These are phyloP conservation scores for Lycocerus yunnanus DNA, from an alignment of 2,888 invertebrate species.

Conservation along the genomic window DNA sequence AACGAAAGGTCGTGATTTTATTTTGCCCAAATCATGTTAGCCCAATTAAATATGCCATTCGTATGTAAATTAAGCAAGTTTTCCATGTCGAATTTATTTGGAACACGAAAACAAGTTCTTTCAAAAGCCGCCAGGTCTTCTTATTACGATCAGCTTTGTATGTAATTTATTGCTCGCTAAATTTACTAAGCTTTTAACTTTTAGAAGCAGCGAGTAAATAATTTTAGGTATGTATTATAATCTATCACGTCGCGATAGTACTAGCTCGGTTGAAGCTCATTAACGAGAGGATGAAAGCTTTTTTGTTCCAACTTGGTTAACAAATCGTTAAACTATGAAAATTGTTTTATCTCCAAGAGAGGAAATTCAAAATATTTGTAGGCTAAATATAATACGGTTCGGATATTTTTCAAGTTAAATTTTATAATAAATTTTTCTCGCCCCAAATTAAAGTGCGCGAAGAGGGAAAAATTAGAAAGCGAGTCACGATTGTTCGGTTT, in stretches of 20 bases:
- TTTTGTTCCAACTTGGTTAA: not conserved
- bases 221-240: not conserved
- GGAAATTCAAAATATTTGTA: not conserved
- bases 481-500: constrained; percentile 7
- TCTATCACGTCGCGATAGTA: not conserved
- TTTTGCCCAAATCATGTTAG: not conserved
- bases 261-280: not conserved
- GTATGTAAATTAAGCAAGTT: not conserved
- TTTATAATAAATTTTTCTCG: not conserved
- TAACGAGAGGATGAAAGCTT: not conserved
- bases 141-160: not conserved
- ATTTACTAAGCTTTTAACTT: not conserved
- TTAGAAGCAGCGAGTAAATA: not conserved
- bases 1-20: not conserved
- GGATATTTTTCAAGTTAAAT: not conserved
- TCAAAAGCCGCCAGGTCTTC: not conserved
- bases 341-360: not conserved
- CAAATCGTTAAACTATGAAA: not conserved
- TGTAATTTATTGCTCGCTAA: not conserved
- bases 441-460: not conserved
- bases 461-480: constrained; percentile 8
- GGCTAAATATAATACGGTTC: not conserved
- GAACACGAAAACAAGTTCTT: not conserved
- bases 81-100: not conserved
- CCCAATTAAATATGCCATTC: not conserved